Evolutionary conservation across 2,113 vertebrate genomes (phyloP).

Genomic region (Genyomyrus donnyi): DNA sequence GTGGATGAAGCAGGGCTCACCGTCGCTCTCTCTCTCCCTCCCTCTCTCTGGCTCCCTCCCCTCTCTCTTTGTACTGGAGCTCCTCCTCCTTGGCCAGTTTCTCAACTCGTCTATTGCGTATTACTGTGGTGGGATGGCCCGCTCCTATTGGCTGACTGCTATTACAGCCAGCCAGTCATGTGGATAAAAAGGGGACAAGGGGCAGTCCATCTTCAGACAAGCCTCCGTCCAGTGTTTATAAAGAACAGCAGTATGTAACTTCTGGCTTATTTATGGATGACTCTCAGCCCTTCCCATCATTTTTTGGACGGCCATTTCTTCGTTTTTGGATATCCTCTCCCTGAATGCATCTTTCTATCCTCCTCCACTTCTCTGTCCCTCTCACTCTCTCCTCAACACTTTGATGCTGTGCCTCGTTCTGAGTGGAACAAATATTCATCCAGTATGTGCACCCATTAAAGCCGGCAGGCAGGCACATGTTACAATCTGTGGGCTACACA

Average conservation of each 20-base stretch:
- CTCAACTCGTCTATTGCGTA: neutral
- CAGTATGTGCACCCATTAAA: neutral
- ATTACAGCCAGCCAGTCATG: neutral
- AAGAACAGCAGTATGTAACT: constrained; percentile 4
- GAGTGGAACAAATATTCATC: neutral
- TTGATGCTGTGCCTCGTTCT: neutral
- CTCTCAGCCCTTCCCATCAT: neutral
- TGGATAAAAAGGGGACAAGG: neutral
- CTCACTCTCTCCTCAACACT: neutral
- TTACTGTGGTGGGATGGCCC: neutral
- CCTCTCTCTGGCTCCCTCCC: neutral
- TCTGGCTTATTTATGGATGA: neutral
- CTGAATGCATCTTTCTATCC: neutral
- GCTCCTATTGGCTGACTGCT: neutral
- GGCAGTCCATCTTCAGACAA: neutral
- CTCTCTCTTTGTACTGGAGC: neutral
- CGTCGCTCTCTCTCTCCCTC: neutral
- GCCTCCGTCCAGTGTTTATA: neutral
- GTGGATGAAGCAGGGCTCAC: constrained; percentile 6
- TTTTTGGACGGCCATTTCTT: neutral
- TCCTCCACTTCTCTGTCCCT: neutral
- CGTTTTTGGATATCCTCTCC: neutral
- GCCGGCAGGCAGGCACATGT: neutral
- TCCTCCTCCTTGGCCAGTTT: neutral
- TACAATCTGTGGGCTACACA: neutral